phyloP scores from a whole-genome alignment of 2,797 vertebrate genomes.

The Cygnus olor region DNA sequence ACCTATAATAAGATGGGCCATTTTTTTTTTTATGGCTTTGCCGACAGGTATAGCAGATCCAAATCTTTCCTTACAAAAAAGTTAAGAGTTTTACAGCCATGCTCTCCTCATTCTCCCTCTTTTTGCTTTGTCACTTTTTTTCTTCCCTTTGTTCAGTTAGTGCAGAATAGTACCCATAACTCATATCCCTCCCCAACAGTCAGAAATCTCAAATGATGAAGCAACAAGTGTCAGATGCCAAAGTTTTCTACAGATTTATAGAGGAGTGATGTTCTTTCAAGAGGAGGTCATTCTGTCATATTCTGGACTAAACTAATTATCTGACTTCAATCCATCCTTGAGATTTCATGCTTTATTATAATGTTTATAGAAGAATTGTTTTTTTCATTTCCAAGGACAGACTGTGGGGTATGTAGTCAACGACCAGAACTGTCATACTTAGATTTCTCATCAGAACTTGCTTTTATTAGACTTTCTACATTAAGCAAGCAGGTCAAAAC shows the following conservation, averaged over 20 bases:
- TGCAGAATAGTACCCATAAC: not conserved
- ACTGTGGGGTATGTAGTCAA: not conserved
- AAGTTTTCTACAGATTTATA: not conserved
- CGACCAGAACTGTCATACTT: not conserved
- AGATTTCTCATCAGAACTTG: not conserved
- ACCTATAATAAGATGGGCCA: slow-evolving; percentile 31
- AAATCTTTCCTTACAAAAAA: slow-evolving; percentile 30
- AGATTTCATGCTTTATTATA: not conserved
- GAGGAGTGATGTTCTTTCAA: not conserved
- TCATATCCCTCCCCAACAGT: not conserved
- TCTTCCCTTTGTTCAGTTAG: not conserved
- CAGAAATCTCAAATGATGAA: not conserved
- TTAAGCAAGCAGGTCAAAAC: not conserved
- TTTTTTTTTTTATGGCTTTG: slow-evolving; percentile 32
- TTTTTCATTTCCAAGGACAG: not conserved
- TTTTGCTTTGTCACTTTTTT: not conserved
- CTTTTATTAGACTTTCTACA: not conserved
- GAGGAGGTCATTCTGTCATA: not conserved
- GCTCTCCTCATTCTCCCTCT: not conserved
- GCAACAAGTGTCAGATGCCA: not conserved
- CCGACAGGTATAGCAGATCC: slow-evolving; percentile 35
- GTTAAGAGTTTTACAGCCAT: not conserved
- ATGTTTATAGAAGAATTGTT: not conserved
- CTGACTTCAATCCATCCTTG: not conserved
- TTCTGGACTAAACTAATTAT: not conserved